These are phyloP conservation scores for Lycia hirtaria DNA, from an alignment of 2,888 invertebrate genomes.

Conservation along the genomic window DNA sequence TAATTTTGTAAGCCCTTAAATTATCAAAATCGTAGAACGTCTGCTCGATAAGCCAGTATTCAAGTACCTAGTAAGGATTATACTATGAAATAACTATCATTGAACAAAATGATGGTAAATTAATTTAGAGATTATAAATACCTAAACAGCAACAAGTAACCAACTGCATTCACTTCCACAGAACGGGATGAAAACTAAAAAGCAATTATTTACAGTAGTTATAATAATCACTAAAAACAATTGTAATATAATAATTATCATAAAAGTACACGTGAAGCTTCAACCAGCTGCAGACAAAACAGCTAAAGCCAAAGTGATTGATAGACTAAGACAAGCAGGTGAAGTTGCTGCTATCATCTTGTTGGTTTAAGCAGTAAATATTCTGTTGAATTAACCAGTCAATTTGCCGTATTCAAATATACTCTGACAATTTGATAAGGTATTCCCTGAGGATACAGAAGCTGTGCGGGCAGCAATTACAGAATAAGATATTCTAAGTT, in stretches of 20 bases:
- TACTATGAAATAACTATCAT: too few species aligned
- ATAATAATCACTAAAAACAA: not conserved
- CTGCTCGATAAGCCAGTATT: too few species aligned
- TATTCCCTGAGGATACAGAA: slow-evolving; percentile 36
- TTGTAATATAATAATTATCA: not conserved
- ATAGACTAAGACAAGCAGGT: slow-evolving; percentile 22
- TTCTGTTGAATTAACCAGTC: slow-evolving; percentile 42
- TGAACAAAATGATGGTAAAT: too few species aligned
- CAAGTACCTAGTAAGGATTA: too few species aligned
- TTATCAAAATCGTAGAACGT: too few species aligned
- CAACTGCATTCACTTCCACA: too few species aligned
- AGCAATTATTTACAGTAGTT: not conserved
- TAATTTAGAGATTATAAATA: too few species aligned
- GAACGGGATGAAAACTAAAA: too few species aligned
- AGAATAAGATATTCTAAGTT: slow-evolving; percentile 39
- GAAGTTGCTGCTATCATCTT: slow-evolving; percentile 21
- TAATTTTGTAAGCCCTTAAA: too few species aligned
- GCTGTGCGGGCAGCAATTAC: slow-evolving; percentile 41
- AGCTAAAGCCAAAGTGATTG: slow-evolving; percentile 26
- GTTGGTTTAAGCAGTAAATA: slow-evolving; percentile 30
- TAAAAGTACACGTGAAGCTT: not conserved
- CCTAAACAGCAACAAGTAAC: too few species aligned
- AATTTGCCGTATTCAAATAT: slow-evolving; percentile 43
- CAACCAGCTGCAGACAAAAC: not conserved
- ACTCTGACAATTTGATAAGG: slow-evolving; percentile 40